Conservation (phyloP, 2,888 invertebrate species). For the Nineta flava region DNA sequence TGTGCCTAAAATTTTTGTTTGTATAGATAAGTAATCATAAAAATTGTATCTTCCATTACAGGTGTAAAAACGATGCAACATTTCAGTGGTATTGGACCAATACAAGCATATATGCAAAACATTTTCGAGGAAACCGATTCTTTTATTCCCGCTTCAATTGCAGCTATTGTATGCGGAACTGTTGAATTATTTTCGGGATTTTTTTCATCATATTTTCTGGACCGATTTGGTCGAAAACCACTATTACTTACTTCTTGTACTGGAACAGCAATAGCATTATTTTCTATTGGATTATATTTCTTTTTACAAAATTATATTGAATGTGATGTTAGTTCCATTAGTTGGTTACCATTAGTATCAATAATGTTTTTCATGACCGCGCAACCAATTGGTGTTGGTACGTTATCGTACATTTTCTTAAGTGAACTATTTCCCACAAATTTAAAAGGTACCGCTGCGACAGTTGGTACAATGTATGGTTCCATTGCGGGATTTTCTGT, state of each 20-base stretch:
- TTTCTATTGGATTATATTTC: conserved; percentile 22
- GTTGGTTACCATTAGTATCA: conserved; percentile 25
- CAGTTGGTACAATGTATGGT: conserved; percentile 28
- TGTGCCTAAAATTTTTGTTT: background rate
- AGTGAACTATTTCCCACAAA: conserved; percentile 30
- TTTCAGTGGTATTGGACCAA: conserved; percentile 24
- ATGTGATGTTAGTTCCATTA: conserved; percentile 18
- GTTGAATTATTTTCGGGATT: conserved; percentile 22
- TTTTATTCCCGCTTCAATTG: conserved; percentile 16
- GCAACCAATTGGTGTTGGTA: conserved; percentile 28
- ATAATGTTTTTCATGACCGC: conserved; percentile 25
- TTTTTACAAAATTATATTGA: conserved; percentile 20
- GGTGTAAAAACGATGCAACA: conserved; percentile 24
- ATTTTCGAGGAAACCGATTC: conserved; percentile 21
- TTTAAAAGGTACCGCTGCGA: conserved; percentile 31
- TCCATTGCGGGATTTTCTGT: conserved; percentile 24
- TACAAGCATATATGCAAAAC: conserved; percentile 25
- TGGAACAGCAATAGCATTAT: conserved; percentile 20
- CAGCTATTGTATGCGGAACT: conserved; percentile 19
- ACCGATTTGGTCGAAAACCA: conserved; percentile 29
- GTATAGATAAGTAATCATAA: background rate
- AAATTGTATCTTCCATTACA: conserved; percentile 9
- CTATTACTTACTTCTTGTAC: conserved; percentile 29
- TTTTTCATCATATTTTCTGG: conserved; percentile 14
- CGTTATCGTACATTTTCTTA: conserved; percentile 27